A percentile compares a stretch with the other conserved stretches of the same genome.
phyloP scores from a whole-genome alignment of 2,797 vertebrate genomes.

The Sarcophilus harrisii region DNA sequence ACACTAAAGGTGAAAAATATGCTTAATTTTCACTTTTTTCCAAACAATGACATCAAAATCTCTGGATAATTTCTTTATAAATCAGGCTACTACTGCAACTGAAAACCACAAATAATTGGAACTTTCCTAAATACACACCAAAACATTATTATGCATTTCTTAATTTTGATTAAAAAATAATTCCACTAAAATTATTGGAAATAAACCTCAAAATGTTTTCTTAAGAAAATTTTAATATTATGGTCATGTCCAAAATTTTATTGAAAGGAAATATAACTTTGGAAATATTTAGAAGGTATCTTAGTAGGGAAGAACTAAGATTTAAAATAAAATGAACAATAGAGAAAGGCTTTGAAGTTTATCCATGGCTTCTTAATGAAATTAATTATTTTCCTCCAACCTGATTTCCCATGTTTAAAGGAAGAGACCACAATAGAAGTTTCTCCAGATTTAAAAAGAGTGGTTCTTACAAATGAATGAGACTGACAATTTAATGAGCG shows the following conservation, averaged over 20 bases:
- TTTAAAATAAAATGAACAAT: not conserved
- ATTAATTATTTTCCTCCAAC: slow-evolving; percentile 1
- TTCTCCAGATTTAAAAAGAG: slow-evolving; percentile 1
- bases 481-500: not conserved
- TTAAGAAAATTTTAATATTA: not conserved
- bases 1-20: not conserved
- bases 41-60: not conserved
- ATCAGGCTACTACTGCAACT: not conserved
- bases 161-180: not conserved
- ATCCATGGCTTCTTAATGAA: slow-evolving; percentile 73
- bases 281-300: not conserved
- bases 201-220: not conserved
- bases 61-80: not conserved
- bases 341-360: slow-evolving; percentile 69
- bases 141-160: not conserved
- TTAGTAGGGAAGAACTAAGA: not conserved
- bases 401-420: slow-evolving; percentile 74
- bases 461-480: slow-evolving; percentile 4
- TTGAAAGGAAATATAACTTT: not conserved
- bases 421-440: slow-evolving; percentile 17
- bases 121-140: not conserved
- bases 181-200: not conserved
- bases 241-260: not conserved
- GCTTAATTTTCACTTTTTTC: not conserved
- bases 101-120: not conserved